Percentiles rank a stretch among this genome's conserved stretches.
Conservation (phyloP, 1,140 invertebrate species). For the honey bee (Apis mellifera) region DNA sequence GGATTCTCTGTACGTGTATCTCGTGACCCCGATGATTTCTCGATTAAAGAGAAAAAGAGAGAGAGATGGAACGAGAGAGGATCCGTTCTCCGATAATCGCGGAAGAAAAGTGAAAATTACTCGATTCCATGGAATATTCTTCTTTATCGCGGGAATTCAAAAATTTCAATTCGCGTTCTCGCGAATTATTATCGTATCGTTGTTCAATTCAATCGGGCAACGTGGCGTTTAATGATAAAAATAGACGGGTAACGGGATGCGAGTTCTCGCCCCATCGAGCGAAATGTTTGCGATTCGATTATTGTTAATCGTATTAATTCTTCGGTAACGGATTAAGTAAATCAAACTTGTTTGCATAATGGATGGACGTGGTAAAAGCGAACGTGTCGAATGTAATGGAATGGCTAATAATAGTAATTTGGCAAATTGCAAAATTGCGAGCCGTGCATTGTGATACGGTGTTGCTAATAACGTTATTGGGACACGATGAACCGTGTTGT, state of each 20-base stretch:
- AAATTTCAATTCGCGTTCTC: background rate
- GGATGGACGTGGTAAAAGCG: constrained; percentile 25
- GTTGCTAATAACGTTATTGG: constrained; percentile 19
- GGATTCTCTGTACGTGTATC: constrained; percentile 30
- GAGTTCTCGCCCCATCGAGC: background rate
- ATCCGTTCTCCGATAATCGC: too few relatives aligned
- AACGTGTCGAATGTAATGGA: constrained; percentile 21
- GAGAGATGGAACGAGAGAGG: too few relatives aligned
- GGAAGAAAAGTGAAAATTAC: too few relatives aligned
- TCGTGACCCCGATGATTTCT: constrained; percentile 28
- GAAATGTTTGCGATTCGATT: constrained; percentile 31
- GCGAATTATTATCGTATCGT: background rate
- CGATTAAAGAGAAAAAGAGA: background rate
- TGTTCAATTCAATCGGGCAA: background rate
- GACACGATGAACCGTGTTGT: background rate
- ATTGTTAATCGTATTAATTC: constrained; percentile 52
- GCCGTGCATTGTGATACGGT: background rate
- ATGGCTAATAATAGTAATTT: constrained; percentile 40
- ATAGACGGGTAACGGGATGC: background rate
- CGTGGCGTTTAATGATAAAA: background rate
- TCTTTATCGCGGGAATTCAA: background rate
- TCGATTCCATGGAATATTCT: background rate
- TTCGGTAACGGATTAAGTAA: constrained; percentile 58
- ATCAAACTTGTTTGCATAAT: constrained; percentile 50
- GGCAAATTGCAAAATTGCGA: constrained; percentile 31